Evolutionary conservation across 2,113 vertebrate species (phyloP).

Genomic region (Eira barbara): DNA sequence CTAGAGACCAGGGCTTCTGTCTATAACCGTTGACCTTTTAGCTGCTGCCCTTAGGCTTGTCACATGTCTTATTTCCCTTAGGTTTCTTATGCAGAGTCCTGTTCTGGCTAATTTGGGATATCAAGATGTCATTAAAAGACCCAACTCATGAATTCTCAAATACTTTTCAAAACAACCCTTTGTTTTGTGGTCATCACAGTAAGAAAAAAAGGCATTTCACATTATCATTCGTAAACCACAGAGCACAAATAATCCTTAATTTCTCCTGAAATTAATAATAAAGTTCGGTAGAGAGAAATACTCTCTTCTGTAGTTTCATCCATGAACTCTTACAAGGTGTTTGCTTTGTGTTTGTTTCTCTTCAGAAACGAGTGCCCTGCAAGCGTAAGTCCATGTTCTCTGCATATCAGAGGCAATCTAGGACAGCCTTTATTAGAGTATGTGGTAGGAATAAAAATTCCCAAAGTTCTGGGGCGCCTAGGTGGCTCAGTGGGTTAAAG

Average conservation of each 20-base stretch:
- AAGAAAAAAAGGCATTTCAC: background rate
- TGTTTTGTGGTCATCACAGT: background rate
- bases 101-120: background rate
- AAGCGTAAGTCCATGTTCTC: background rate
- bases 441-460: background rate
- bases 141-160: background rate
- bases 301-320: background rate
- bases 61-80: background rate
- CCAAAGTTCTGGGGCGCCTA: background rate
- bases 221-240: background rate
- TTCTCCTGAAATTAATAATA: background rate
- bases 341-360: background rate
- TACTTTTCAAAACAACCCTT: background rate
- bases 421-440: background rate
- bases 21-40: background rate
- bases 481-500: too few species aligned
- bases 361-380: background rate
- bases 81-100: background rate
- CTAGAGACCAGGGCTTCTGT: background rate
- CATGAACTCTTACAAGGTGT: background rate
- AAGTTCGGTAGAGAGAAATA: background rate
- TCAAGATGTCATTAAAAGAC: background rate
- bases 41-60: background rate
- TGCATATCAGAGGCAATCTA: background rate
- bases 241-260: background rate